Evolutionary conservation across 1,140 invertebrate genomes (phyloP).

Genomic region (Aphidius ervi): DNA sequence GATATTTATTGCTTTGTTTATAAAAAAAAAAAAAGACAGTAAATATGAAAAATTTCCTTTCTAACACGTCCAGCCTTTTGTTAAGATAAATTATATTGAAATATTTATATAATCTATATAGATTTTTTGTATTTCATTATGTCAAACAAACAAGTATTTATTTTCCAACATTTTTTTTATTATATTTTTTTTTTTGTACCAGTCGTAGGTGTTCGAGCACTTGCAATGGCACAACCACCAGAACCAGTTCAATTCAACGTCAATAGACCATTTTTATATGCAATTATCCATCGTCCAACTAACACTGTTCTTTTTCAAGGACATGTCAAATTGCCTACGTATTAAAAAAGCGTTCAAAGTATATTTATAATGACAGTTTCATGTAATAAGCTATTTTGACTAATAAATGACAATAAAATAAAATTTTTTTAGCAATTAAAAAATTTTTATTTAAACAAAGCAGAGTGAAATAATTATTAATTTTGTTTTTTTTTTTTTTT

Average conservation of each 20-base stretch:
- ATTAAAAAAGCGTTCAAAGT: background rate
- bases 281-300: conserved; percentile 4
- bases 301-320: conserved; percentile 17
- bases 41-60: conserved; percentile 1
- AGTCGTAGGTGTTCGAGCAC: conserved; percentile 1
- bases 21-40: no score
- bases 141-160: no score
- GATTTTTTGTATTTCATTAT: no score
- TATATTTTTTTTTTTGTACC: no score
- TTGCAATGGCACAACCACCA: background rate
- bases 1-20: background rate
- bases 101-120: no score
- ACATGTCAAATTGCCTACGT: background rate
- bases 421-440: background rate
- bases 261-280: conserved; percentile 13
- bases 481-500: no score
- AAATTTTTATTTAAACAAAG: background rate
- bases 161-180: no score
- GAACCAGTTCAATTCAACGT: background rate
- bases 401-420: no score
- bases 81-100: no score
- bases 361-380: no score
- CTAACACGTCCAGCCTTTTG: background rate
- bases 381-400: no score
- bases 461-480: background rate